Percentiles rank a stretch among this genome's conserved stretches.
Conservation (phyloP, 2,797 vertebrate genomes). For the Orientallactaga sibirica region DNA sequence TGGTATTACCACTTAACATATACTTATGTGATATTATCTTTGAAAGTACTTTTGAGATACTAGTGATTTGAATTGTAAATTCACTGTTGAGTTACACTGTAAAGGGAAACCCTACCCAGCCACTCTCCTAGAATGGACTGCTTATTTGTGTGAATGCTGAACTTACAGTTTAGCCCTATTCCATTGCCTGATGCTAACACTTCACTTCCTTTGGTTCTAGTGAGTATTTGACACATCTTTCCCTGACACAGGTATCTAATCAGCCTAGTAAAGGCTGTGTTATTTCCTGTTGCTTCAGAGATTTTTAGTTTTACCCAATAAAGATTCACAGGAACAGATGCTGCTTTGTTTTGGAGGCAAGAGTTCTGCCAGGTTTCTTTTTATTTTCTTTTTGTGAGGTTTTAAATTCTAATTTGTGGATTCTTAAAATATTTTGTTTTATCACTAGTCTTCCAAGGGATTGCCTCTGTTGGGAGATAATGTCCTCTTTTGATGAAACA, state of each 20-base stretch:
- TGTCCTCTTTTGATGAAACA: neutral
- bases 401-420: neutral
- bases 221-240: neutral
- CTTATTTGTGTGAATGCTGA: slow-evolving; percentile 9
- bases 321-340: neutral
- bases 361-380: neutral
- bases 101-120: neutral
- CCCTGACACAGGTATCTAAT: neutral
- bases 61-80: slow-evolving; percentile 17
- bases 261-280: slow-evolving; percentile 15
- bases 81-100: neutral
- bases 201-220: neutral
- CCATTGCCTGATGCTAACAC: neutral
- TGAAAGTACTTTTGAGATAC: neutral
- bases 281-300: neutral
- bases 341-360: neutral
- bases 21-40: neutral
- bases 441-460: neutral
- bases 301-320: neutral
- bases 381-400: neutral
- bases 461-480: neutral
- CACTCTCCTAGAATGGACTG: neutral
- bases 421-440: neutral
- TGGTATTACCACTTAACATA: neutral
- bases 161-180: neutral